phyloP scores from a whole-genome alignment of 2,888 invertebrate species.

The Darwinula stevensoni region DNA sequence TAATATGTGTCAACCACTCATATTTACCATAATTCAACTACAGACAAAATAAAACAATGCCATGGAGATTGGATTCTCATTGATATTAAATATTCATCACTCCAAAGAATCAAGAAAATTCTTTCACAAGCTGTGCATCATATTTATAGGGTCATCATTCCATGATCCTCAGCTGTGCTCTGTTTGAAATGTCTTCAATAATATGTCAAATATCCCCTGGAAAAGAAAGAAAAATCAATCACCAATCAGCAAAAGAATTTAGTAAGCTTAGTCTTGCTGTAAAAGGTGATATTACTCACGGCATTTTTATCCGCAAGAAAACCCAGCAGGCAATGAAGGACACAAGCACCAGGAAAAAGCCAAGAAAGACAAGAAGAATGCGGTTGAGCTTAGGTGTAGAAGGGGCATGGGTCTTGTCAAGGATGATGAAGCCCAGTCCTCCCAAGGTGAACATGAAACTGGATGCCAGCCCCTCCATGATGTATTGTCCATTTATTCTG shows the following conservation, averaged over 20 bases:
- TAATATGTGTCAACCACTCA: too few species aligned
- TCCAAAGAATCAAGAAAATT: too few species aligned
- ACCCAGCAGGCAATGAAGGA: conserved; percentile 89
- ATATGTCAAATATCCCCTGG: neutral
- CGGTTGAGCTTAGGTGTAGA: conserved; percentile 67
- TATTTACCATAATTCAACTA: too few species aligned
- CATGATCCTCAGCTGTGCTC: too few species aligned
- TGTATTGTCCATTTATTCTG: conserved; percentile 93
- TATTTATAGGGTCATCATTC: too few species aligned
- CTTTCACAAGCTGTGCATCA: too few species aligned
- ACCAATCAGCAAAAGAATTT: neutral
- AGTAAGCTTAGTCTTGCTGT: too few species aligned
- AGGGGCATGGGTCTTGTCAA: conserved; percentile 78
- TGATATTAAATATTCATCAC: too few species aligned
- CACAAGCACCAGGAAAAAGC: conserved; percentile 65
- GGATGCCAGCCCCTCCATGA: conserved; percentile 94
- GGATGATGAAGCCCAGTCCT: conserved; percentile 77
- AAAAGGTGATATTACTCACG: conserved; percentile 20
- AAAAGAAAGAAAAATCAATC: conserved; percentile 1
- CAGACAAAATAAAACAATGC: too few species aligned
- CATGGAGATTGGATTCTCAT: too few species aligned
- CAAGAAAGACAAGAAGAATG: conserved; percentile 58
- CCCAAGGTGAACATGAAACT: conserved; percentile 90
- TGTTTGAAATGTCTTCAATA: neutral
- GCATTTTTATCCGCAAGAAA: conserved; percentile 95